These are phyloP conservation scores for Gadus chalcogrammus DNA, from an alignment of 2,113 vertebrate genomes.

Conservation along the genomic window DNA sequence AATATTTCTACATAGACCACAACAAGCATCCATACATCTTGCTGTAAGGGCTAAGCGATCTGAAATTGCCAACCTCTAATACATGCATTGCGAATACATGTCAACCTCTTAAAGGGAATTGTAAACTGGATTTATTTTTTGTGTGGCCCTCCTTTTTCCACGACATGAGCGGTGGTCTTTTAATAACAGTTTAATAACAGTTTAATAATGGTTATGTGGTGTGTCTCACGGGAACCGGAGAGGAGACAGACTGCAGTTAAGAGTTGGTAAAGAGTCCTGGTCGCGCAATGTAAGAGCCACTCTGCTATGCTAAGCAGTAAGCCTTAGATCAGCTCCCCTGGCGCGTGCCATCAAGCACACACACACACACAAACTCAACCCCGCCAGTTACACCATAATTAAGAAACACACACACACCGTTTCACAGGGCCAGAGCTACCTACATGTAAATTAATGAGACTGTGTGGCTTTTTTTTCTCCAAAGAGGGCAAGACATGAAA, in stretches of 20 bases:
- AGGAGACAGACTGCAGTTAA: slow-evolving; percentile 1
- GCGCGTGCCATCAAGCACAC: slow-evolving; percentile 30
- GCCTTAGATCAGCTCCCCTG: slow-evolving; percentile 7
- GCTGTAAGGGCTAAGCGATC: too few relatives aligned
- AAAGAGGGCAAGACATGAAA: background rate
- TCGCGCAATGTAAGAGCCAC: slow-evolving; percentile 24
- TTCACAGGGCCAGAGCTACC: slow-evolving; percentile 6
- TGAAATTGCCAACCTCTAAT: too few relatives aligned
- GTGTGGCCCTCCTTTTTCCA: too few relatives aligned
- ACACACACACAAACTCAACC: slow-evolving; percentile 17
- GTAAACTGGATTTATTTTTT: too few relatives aligned
- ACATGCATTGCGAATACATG: too few relatives aligned
- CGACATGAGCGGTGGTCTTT: too few relatives aligned
- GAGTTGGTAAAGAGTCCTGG: slow-evolving; percentile 11
- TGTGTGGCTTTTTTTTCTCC: background rate
- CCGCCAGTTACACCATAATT: slow-evolving; percentile 12
- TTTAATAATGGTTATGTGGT: too few relatives aligned
- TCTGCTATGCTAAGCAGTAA: slow-evolving; percentile 33
- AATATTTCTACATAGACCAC: too few relatives aligned
- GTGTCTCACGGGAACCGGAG: background rate
- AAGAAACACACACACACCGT: background rate
- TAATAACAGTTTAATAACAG: too few relatives aligned
- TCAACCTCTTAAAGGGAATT: too few relatives aligned
- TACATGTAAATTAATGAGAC: slow-evolving; percentile 5
- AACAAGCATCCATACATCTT: too few relatives aligned